Base-by-base conservation (phyloP, 1,140 invertebrate species). In the Heliconius melpomene region DNA sequence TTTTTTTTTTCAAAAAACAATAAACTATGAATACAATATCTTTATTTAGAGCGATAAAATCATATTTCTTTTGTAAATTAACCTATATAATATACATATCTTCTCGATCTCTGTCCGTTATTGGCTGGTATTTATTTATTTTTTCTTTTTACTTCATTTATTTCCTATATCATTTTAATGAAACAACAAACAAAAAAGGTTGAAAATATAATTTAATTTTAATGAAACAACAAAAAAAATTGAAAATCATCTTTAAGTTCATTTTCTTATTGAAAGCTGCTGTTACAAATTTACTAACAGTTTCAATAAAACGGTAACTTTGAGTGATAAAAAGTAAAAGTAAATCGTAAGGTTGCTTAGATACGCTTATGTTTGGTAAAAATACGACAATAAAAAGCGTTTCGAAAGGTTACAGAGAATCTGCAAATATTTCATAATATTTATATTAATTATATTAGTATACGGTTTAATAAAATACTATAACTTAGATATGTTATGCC, bases 271-370 rank as follows among this genome's bases (percentile, higher is more conserved):
- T 29, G 26, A 66, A 66, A 29, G n/a, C 8, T 29, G 13, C 50
- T 77, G 26, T 57, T 54, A 52, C 46, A 72, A 32, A 54, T 78
- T 72, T 72, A 54, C 50, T 72, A 78, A 72, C 29, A 29, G 13
- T 66, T 29, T 26, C 23, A 26, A 66, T 66, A 11, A 72, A 57
- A 46, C 38, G 50, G 29, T 38, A 3, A 26, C 8, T 71, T 66
- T 71, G 2, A 60, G 26, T 40, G 57, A 79, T 75, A 70, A 79
- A 79, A 79, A 79, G 79, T 81, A 81, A 81, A 81, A 81, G 79
- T 80, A 52, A 66, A 74, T 79, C 60, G 54, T 72, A 81, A 79
- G 75, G 74, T 77, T 72, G 23, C 20, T 71, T 74, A 26, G 74
- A 77, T 71, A 76, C 73, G 52, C 74, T 72, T 50, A 16, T 70